Conservation (phyloP, 2,888 invertebrate species). For the Netelia melanura region DNA sequence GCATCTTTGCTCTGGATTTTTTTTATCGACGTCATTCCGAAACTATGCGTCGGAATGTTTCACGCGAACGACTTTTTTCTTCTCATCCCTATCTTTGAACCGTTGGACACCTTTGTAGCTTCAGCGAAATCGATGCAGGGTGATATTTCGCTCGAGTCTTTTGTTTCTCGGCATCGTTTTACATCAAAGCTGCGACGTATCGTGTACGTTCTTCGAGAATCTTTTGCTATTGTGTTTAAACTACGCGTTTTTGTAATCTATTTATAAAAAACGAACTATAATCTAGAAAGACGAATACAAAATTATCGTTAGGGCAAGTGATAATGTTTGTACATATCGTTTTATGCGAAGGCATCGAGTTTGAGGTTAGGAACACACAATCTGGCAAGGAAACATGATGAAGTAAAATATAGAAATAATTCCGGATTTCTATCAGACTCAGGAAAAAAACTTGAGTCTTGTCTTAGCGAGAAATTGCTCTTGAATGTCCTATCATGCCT, state of each 20-base stretch:
- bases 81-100: too few species aligned
- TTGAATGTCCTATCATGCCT: background rate
- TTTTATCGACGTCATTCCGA: background rate
- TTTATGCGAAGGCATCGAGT: too few species aligned
- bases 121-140: background rate
- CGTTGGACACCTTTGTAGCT: background rate
- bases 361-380: too few species aligned
- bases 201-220: background rate
- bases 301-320: background rate
- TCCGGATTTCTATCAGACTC: too few species aligned
- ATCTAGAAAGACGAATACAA: background rate
- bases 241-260: background rate
- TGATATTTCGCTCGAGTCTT: background rate
- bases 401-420: too few species aligned
- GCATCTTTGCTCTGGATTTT: background rate
- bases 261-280: background rate
- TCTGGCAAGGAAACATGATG: too few species aligned
- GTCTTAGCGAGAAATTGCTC: too few species aligned
- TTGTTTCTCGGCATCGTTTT: background rate
- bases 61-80: too few species aligned
- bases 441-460: too few species aligned
- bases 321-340: too few species aligned
- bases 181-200: background rate
- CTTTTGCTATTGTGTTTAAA: background rate
- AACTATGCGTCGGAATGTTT: background rate